A percentile compares a stretch with the other conserved stretches of the same genome.
Evolutionary conservation across 2,797 vertebrate genomes (phyloP).

Genomic region (Taenioides sp.): DNA sequence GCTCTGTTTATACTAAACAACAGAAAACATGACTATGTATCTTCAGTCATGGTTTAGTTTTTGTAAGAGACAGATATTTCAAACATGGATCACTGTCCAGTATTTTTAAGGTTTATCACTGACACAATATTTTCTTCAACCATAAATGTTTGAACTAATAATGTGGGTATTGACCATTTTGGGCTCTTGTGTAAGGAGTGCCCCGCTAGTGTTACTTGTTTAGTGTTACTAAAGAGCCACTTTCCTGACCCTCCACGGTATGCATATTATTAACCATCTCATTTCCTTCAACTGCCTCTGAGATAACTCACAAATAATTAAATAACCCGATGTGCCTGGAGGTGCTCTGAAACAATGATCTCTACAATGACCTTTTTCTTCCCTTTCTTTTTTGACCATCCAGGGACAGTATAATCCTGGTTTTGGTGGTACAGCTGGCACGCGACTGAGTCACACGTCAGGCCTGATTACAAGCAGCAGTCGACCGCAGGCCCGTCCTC

Average conservation of each 20-base stretch:
- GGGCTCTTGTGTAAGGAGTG: not conserved
- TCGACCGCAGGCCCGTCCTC: constrained; percentile 69
- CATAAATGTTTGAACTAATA: not conserved
- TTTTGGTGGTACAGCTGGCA: constrained; percentile 76
- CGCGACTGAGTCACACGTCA: constrained; percentile 84
- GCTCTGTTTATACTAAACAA: not conserved
- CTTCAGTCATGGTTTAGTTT: not conserved
- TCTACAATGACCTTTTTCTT: constrained; percentile 73
- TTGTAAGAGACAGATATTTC: not conserved
- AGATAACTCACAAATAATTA: constrained; percentile 49
- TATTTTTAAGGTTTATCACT: not conserved
- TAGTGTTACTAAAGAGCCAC: constrained; percentile 25
- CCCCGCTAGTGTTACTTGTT: constrained; percentile 33
- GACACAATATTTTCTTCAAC: too few species aligned
- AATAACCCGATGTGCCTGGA: constrained; percentile 52
- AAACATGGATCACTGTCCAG: not conserved
- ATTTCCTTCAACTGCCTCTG: constrained; percentile 44
- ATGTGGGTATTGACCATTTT: not conserved
- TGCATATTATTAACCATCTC: constrained; percentile 21
- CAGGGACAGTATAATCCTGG: constrained; percentile 73
- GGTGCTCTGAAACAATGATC: constrained; percentile 70
- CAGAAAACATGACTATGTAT: not conserved
- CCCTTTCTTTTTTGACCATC: constrained; percentile 71
- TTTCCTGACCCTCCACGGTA: constrained; percentile 25
- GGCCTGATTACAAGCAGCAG: constrained; percentile 82